Percentiles rank a stretch among this genome's conserved stretches.
Conservation (phyloP, 2,888 invertebrate genomes). For the Gymnosoma rotundatum region DNA sequence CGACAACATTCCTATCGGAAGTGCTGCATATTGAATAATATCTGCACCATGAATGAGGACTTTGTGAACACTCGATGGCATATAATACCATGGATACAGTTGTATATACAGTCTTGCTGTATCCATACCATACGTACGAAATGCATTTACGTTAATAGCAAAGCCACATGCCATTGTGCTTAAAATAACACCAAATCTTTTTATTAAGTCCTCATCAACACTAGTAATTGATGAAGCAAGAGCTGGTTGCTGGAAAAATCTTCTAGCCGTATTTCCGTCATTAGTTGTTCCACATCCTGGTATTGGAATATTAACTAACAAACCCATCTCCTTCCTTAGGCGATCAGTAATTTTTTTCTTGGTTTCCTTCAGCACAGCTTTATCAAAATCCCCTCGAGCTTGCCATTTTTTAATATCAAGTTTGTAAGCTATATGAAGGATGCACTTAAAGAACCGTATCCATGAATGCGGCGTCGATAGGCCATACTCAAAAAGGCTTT, state of each 20-base stretch:
- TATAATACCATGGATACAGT: conserved; percentile 37
- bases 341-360: conserved; percentile 19
- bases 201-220: conserved; percentile 34
- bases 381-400: conserved; percentile 26
- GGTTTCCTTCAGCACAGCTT: not conserved
- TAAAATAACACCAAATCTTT: conserved; percentile 33
- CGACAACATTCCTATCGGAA: not conserved
- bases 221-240: too few relatives aligned
- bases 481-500: conserved; percentile 15
- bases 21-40: not conserved
- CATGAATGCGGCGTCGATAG: conserved; percentile 16
- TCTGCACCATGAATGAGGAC: conserved; percentile 21
- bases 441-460: conserved; percentile 9
- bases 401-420: conserved; percentile 16
- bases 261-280: conserved; percentile 57
- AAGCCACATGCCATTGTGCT: conserved; percentile 34
- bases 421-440: conserved; percentile 14
- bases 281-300: conserved; percentile 33
- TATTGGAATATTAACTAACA: conserved; percentile 8
- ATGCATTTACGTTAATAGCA: conserved; percentile 31
- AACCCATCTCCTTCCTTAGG: not conserved
- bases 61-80: conserved; percentile 33
- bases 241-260: conserved; percentile 51
- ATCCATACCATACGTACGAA: conserved; percentile 33
- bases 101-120: conserved; percentile 41